A percentile compares a stretch with the other conserved stretches of the same genome.
These are phyloP conservation scores for Melanotaenia boesemani DNA, from an alignment of 2,797 vertebrate species.

Conservation along the genomic window DNA sequence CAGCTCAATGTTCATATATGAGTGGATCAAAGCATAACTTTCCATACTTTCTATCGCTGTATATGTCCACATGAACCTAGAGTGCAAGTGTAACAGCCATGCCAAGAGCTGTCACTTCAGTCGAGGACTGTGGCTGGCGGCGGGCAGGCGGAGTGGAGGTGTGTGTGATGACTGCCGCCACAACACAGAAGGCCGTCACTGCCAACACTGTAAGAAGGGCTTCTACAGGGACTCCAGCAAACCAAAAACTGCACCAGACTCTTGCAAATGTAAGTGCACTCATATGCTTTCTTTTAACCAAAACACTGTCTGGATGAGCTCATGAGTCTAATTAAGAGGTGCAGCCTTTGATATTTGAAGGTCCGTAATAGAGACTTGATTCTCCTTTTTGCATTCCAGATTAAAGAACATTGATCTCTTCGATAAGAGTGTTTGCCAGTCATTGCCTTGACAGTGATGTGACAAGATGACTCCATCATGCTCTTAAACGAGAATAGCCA, in stretches of 20 bases:
- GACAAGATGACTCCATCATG: constrained; percentile 24
- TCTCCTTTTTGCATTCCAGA: constrained; percentile 32
- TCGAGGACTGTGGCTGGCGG: constrained; percentile 84
- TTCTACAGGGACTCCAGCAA: constrained; percentile 89
- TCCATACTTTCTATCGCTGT: neutral
- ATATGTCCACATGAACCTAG: constrained; percentile 71
- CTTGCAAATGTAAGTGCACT: constrained; percentile 90
- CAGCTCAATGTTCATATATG: constrained; percentile 13
- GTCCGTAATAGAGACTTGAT: constrained; percentile 27
- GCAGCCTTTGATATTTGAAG: constrained; percentile 43
- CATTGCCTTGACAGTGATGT: constrained; percentile 32
- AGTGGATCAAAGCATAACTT: neutral
- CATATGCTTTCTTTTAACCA: constrained; percentile 5
- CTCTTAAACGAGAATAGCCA: constrained; percentile 32
- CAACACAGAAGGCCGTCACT: constrained; percentile 92
- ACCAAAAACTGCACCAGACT: constrained; percentile 85
- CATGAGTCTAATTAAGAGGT: constrained; percentile 45
- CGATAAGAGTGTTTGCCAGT: constrained; percentile 35
- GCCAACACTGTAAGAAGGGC: constrained; percentile 90
- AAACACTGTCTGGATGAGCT: constrained; percentile 30
- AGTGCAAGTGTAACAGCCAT: constrained; percentile 93
- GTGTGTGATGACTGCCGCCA: constrained; percentile 90
- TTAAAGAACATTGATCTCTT: constrained; percentile 47
- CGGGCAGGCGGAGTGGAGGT: constrained; percentile 87
- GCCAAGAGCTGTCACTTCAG: constrained; percentile 91